These are phyloP conservation scores for Euzophera pinguis DNA, from an alignment of 2,888 invertebrate genomes.

Conservation along the genomic window DNA sequence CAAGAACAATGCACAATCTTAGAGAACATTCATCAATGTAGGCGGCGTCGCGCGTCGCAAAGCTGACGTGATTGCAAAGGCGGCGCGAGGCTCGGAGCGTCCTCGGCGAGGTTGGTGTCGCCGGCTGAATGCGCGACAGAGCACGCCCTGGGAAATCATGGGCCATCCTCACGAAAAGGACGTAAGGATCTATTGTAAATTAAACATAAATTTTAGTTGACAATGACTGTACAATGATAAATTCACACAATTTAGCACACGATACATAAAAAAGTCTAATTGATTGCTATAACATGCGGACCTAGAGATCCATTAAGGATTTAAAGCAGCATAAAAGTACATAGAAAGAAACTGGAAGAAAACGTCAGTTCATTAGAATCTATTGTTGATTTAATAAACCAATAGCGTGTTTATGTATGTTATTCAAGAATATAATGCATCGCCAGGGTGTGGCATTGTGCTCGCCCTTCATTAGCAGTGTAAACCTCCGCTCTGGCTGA, in stretches of 20 bases:
- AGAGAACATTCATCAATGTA: slow-evolving; percentile 25
- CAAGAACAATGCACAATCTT: slow-evolving; percentile 18
- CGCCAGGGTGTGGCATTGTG: slow-evolving; percentile 37
- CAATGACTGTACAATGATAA: too few relatives aligned
- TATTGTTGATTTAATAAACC: neutral
- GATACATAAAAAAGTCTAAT: too few relatives aligned
- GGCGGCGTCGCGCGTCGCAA: slow-evolving; percentile 27
- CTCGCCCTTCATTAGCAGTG: slow-evolving; percentile 71
- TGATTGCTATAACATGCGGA: too few relatives aligned
- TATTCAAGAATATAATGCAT: slow-evolving; percentile 24
- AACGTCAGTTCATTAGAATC: too few relatives aligned
- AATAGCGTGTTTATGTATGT: slow-evolving; percentile 10
- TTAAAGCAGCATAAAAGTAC: too few relatives aligned
- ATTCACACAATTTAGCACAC: too few relatives aligned
- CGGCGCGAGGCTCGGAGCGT: slow-evolving; percentile 24
- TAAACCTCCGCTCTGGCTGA: slow-evolving; percentile 67
- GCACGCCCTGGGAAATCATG: slow-evolving; percentile 70
- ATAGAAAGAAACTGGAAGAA: too few relatives aligned
- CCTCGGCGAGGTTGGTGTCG: slow-evolving; percentile 29
- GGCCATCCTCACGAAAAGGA: slow-evolving; percentile 36
- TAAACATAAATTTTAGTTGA: neutral
- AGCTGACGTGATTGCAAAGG: slow-evolving; percentile 46
- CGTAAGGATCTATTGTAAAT: neutral
- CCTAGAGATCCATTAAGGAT: too few relatives aligned
- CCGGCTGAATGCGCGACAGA: slow-evolving; percentile 47